Percentiles rank a stretch among this genome's conserved stretches.
Conservation (phyloP, 2,888 invertebrate genomes). For the Cenopis cana region DNA sequence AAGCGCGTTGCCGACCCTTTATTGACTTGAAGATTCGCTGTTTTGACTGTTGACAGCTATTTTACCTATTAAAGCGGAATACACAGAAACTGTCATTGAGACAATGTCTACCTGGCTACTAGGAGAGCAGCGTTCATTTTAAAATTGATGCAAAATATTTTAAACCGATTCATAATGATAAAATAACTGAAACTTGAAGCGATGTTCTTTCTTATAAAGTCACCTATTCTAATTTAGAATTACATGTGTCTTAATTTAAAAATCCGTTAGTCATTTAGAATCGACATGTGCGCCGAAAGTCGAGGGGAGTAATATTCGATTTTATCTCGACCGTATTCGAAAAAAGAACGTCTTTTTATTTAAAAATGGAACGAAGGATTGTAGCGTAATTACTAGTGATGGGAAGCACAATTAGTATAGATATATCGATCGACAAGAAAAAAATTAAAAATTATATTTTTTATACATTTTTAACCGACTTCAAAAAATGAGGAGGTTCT, state of each 20-base stretch:
- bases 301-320: conserved; percentile 44
- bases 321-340: conserved; percentile 41
- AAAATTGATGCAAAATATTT: no score
- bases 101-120: no score
- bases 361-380: conserved; percentile 40
- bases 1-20: no score
- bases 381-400: conserved; percentile 27
- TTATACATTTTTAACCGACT: no score
- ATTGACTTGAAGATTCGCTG: no score
- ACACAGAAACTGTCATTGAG: no score
- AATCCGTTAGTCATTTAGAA: conserved; percentile 41
- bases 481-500: no score
- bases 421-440: conserved; percentile 6
- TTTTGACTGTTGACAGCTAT: no score
- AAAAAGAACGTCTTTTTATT: conserved; percentile 39
- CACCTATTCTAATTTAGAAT: conserved; percentile 23
- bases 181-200: not conserved
- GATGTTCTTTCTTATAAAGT: conserved; percentile 1
- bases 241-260: conserved; percentile 39
- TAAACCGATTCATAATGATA: not conserved
- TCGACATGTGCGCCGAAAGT: conserved; percentile 43
- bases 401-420: conserved; percentile 16
- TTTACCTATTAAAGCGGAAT: no score
- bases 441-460: not conserved
- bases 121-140: no score